Evolutionary conservation across 2,113 vertebrate species (phyloP).

Genomic region (Sminthopsis crassicaudata): DNA sequence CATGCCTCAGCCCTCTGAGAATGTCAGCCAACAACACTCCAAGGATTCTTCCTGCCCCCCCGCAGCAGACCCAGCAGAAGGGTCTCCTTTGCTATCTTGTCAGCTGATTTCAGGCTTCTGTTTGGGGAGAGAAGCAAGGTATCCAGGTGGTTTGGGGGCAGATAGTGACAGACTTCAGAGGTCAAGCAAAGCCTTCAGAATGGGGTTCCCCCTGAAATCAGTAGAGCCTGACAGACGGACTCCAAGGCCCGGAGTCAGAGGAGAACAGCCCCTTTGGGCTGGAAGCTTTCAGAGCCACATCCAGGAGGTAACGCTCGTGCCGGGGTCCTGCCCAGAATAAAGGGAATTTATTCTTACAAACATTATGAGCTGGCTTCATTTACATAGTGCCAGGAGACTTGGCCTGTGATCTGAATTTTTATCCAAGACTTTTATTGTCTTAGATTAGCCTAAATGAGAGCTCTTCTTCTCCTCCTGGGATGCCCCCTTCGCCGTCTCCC

Average conservation of each 20-base stretch:
- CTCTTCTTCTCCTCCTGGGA: slow-evolving; percentile 51
- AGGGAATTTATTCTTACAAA: slow-evolving; percentile 59
- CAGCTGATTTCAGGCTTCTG: background rate
- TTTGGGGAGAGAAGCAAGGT: background rate
- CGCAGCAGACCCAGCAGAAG: background rate
- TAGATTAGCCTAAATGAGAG: slow-evolving; percentile 55
- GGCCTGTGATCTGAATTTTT: slow-evolving; percentile 57
- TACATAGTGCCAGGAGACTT: slow-evolving; percentile 59
- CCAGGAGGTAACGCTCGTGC: slow-evolving; percentile 38
- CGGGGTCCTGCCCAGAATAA: slow-evolving; percentile 41
- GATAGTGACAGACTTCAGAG: background rate
- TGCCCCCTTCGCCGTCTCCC: slow-evolving; percentile 40
- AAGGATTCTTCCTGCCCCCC: background rate
- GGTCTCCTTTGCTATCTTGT: background rate
- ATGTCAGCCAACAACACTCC: too few species aligned
- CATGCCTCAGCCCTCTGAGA: background rate
- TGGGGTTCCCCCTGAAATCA: background rate
- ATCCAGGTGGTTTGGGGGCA: background rate
- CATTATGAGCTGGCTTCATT: slow-evolving; percentile 45
- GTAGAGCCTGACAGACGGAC: background rate
- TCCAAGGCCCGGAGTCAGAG: background rate
- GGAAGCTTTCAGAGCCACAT: slow-evolving; percentile 25
- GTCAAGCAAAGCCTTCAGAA: background rate
- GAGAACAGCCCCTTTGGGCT: slow-evolving; percentile 13
- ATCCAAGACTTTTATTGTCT: slow-evolving; percentile 57